Evolutionary conservation across 2,888 invertebrate species (phyloP), one percentile per base, ranked within the genome.

Genomic region (Tinea trinotella): DNA sequence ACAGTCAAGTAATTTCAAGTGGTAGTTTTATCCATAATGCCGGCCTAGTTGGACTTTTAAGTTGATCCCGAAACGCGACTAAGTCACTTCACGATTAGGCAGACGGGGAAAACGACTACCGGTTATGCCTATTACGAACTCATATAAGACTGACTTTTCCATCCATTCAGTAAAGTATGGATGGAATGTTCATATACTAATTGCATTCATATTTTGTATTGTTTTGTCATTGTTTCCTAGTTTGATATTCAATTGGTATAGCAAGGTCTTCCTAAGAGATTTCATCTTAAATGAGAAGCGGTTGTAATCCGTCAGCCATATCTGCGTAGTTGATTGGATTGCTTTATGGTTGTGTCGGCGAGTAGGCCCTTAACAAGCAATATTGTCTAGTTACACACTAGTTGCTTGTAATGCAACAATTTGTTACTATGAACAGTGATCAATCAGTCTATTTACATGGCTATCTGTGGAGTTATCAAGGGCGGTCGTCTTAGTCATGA

Each of bases 261-360:
- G 6, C 40, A 13, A 40, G 40, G 40, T 40, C 13, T 12, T 15
- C 2, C 30, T 7, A 40, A 17, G 40, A 15, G 46, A 46, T 46
- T 17, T 19, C 18, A 46, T 46, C 46, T 46, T 19, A 46, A 46
- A 15, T 12, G 40, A 40, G 40, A 13, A 40, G 46, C 17, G 19
- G 46, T 20, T 30, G 50, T 34, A 49, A 53, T 49, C 20, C 49
- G 40, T 52, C 56, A 74, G 71, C 70, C 64, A 64, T 65, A 54
- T 54, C 54, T 24, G 36, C 22, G n/a, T 20, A 17, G 19, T 75
- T 71, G 71, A 74, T 74, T 71, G 71, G 64, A 68, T 68, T 73
- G 68, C 61, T 73, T 71, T 74, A 73, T 70, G 61, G 62, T 61
- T 63, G 62, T 64, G 70, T 67, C 70, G 66, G 61, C 64, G 59